phyloP scores from a whole-genome alignment of 2,888 invertebrate genomes.

The Hirtodrosophila confusa region DNA sequence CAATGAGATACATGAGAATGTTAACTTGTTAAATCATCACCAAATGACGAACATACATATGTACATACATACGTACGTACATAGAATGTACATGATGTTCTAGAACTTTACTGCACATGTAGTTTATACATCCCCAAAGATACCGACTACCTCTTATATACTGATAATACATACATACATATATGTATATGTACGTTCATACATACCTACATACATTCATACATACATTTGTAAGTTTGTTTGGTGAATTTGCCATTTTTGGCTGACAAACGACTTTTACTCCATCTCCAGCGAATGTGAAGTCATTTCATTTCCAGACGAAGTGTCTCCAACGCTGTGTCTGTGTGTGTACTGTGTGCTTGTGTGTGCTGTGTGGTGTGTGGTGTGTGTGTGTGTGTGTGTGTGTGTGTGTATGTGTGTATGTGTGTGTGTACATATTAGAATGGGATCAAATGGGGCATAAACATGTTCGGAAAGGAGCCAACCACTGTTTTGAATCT shows the following conservation, averaged over 20 bases:
- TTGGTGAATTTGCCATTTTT: constrained; percentile 26
- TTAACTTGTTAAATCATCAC: background rate
- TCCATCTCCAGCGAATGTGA: constrained; percentile 34
- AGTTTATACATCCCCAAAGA: background rate
- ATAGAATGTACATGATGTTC: background rate
- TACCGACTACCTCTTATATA: constrained; percentile 5
- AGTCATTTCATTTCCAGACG: constrained; percentile 19
- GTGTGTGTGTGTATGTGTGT: background rate
- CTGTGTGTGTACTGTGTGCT: background rate
- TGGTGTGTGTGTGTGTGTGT: background rate
- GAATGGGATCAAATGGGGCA: no score
- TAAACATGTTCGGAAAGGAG: no score
- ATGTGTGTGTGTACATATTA: no score
- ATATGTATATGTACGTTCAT: no score
- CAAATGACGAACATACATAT: background rate
- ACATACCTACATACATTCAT: background rate
- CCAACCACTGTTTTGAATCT: no score
- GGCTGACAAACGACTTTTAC: constrained; percentile 35
- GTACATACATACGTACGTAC: constrained; percentile 1
- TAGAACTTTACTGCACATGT: no score
- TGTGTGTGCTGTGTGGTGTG: background rate
- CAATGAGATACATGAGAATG: background rate
- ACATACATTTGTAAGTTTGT: constrained; percentile 5
- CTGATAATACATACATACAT: constrained; percentile 9
- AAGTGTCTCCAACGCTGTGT: constrained; percentile 33